Evolutionary conservation across 2,888 invertebrate genomes (phyloP), one percentile per base, ranked within the genome.

Genomic region (Bellardia bayeri): DNA sequence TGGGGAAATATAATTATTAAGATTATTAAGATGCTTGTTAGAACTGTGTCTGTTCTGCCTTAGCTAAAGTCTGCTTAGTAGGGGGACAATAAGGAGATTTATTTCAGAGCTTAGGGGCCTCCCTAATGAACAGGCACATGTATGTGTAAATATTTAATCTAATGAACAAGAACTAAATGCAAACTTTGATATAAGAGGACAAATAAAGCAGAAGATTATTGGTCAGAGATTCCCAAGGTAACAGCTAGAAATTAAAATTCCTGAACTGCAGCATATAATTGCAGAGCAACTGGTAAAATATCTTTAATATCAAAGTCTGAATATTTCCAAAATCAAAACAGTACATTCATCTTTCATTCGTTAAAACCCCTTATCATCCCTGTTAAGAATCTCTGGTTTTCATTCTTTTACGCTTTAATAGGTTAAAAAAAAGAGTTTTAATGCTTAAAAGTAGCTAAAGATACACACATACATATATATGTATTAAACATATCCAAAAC

Each of bases 111-210:
- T 23, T 23, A 23, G 1, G 23, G 23, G 23, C 23, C 23, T 23
- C 23, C 23, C 23, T 23, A 23, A 14, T n/a, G 14, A 45, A 37
- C 14, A 68, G 9, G n/a, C 5, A 54, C 14, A 30, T 51, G 16
- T n/a, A 82, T 0, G 40, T 56, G 58, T 68, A 8, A 7, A 30
- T 2, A 61, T 49, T 14, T 14, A 85, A 79, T 85, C 79, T 85
- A 61, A 68, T 68, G 74, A 69, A 63, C 54, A 80, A 72, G 45
- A 75, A 80, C 61, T 37, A 63, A 85, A 80, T 75, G 75, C 42
- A 85, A 85, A 80, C 68, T 74, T 79, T 64, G 16, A 63, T 61
- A 54, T 61, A 54, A 40, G 45, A 71, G 63, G 33, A 56, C 69
- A 79, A 85, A 80, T 30, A 63, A 80, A 68, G 58, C 64, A 51